Evolutionary conservation across 2,888 invertebrate species (phyloP).

Genomic region (Volucella inanis): DNA sequence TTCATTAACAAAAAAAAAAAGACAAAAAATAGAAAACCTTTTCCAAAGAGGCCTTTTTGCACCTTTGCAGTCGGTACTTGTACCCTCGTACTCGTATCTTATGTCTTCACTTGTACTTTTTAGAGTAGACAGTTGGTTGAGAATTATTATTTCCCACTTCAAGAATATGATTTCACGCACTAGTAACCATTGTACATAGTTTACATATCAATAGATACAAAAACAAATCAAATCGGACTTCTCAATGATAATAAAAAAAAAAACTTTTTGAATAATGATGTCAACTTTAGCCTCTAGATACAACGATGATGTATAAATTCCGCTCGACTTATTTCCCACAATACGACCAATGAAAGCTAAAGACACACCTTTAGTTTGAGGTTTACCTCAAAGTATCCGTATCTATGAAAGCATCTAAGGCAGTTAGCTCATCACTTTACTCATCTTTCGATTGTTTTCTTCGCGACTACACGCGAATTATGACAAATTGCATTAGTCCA

Average conservation of each 20-base stretch:
- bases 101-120: slow-evolving; percentile 53
- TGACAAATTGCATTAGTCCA: slow-evolving; percentile 47
- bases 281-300: slow-evolving; percentile 52
- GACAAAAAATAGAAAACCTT: too few relatives aligned
- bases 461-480: slow-evolving; percentile 29
- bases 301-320: slow-evolving; percentile 57
- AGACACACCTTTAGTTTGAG: slow-evolving; percentile 51
- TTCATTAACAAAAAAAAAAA: slow-evolving; percentile 19
- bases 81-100: not conserved
- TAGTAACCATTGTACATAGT: slow-evolving; percentile 33
- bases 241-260: slow-evolving; percentile 37
- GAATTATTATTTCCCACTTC: slow-evolving; percentile 65
- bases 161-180: slow-evolving; percentile 72
- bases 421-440: slow-evolving; percentile 55
- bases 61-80: not conserved
- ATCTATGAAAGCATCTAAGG: slow-evolving; percentile 52
- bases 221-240: slow-evolving; percentile 41
- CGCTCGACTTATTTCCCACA: slow-evolving; percentile 62
- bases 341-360: slow-evolving; percentile 4
- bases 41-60: slow-evolving; percentile 16
- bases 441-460: slow-evolving; percentile 48
- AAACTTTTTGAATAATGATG: slow-evolving; percentile 52
- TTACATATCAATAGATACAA: slow-evolving; percentile 48
- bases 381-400: not conserved
- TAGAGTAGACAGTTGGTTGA: not conserved